Base-by-base conservation (phyloP, 2,888 invertebrate genomes). In the Notodonta ziczac region DNA sequence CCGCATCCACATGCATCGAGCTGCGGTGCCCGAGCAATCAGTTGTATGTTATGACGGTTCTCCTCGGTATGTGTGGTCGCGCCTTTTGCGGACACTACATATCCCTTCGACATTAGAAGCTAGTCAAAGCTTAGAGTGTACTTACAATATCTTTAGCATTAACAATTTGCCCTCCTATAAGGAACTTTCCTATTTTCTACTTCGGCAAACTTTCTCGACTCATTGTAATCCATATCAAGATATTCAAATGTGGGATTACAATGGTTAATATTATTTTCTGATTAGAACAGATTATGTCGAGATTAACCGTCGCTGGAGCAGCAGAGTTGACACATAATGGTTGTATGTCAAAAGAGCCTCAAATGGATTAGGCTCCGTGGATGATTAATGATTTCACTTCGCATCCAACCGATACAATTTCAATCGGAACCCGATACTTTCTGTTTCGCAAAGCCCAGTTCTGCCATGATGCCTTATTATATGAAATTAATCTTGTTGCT, bases 191-290 rank as follows among this genome's bases (percentile, higher is more conserved):
- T 2, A 53, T 53, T 53, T 35, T 53, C 24, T 12, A 16, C 12
- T 35, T 8, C 32, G 32, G 13, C 35, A 12, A 51, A 51, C 51
- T 51, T 51, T 51, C 51, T 8, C 51, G 10, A 10, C 4, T 32
- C 35, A 53, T 35, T 53, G 53, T 53, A 53, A 53, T 53, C 35
- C 53, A 53, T 35, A 53, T 54, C 54, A 54, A 54, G 54, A 53
- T 54, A 54, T 54, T 54, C 54, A 39, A 54, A 54, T 39, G 14
- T 14, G 9, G n/a, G n/a, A 54, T n/a, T 54, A 39, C 54, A 54
- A 54, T 39, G 54, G 35, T 39, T 39, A 13, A 54, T 54, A 14
- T 54, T 54, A 54, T 52, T 52, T 52, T 52, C 52, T 52, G 52
- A 52, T 52, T 52, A 35, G 52, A 32, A 52, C 54, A 39, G 54